phyloP scores from a whole-genome alignment of 2,888 invertebrate genomes.

The Baccha elongata region DNA sequence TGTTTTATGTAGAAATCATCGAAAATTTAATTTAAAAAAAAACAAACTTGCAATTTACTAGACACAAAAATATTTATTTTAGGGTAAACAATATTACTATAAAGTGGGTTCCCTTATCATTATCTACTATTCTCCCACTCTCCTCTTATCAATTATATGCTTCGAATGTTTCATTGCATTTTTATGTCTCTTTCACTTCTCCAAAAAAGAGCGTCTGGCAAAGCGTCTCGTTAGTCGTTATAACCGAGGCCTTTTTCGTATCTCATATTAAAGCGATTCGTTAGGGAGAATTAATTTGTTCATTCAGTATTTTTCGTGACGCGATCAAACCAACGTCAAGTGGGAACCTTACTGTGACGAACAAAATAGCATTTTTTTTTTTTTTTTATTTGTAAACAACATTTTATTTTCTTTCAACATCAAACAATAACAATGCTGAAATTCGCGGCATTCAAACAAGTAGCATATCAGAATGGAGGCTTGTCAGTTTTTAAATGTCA shows the following conservation, averaged over 20 bases:
- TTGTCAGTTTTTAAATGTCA: constrained; percentile 12
- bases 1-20: no score
- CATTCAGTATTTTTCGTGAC: background rate
- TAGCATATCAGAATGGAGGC: background rate
- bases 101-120: background rate
- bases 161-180: no score
- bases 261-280: background rate
- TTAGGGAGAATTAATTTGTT: background rate
- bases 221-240: background rate
- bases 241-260: no score
- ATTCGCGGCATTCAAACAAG: background rate
- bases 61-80: no score
- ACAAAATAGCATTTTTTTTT: no score
- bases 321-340: background rate
- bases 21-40: no score
- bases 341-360: background rate
- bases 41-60: no score
- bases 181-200: no score
- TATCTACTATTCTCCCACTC: no score
- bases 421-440: constrained; percentile 24
- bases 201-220: background rate
- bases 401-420: background rate
- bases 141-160: constrained; percentile 1
- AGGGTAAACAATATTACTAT: no score
- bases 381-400: no score